Conservation (phyloP, 2,797 vertebrate genomes). For the Peromyscus eremicus region DNA sequence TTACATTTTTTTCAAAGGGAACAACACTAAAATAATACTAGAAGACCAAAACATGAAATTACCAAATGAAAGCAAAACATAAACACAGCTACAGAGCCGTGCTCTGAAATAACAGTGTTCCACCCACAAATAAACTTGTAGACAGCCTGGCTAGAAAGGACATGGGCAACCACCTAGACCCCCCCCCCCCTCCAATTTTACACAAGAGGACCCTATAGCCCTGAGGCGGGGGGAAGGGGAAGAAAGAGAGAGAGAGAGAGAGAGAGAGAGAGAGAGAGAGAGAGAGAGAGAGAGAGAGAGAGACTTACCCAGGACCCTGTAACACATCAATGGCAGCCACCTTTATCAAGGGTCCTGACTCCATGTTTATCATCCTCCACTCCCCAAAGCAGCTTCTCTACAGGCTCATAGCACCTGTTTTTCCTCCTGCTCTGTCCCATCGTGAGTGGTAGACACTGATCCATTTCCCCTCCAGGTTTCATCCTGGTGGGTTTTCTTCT, state of each 20-base stretch:
- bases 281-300: neutral
- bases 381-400: neutral
- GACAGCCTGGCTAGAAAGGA: neutral
- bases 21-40: neutral
- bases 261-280: neutral
- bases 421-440: neutral
- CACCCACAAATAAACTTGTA: neutral
- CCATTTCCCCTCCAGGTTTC: conserved; percentile 22
- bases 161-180: neutral
- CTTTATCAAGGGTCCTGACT: neutral
- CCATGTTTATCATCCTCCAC: neutral
- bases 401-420: neutral
- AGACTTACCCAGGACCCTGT: neutral
- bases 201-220: neutral
- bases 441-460: neutral
- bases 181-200: neutral
- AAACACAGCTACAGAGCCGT: neutral
- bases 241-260: neutral
- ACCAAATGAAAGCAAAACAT: neutral
- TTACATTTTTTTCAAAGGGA: conserved; percentile 50
- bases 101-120: conserved; percentile 19
- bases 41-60: conserved; percentile 54
- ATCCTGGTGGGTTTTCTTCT: neutral
- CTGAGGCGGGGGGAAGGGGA: too few relatives aligned
- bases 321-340: neutral